A percentile compares a stretch with the other conserved stretches of the same genome.
These are phyloP conservation scores for Barypeithes pellucidus DNA, from an alignment of 2,888 invertebrate species.

Conservation along the genomic window DNA sequence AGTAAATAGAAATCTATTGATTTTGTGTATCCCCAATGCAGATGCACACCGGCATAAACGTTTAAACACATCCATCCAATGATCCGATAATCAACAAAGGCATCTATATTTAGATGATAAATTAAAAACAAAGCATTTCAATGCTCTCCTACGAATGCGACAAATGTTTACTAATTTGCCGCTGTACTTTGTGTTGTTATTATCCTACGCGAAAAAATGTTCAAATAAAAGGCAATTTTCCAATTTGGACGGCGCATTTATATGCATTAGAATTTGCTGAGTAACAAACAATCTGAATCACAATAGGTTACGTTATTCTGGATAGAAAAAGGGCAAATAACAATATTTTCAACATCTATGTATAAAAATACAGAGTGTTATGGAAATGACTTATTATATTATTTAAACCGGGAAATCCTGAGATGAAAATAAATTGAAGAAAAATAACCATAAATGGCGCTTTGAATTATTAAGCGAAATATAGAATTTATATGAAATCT, in stretches of 20 bases:
- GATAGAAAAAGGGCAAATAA: neutral
- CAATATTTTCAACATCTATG: too few species aligned
- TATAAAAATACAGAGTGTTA: too few species aligned
- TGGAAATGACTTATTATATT: too few species aligned
- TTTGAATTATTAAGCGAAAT: too few species aligned
- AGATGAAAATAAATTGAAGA: too few species aligned
- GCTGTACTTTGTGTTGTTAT: neutral
- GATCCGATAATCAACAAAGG: conserved; percentile 15
- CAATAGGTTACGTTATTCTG: neutral
- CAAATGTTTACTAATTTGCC: conserved; percentile 33
- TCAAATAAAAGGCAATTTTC: conserved; percentile 37
- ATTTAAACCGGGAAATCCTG: too few species aligned
- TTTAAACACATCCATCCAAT: conserved; percentile 1
- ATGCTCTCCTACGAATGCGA: conserved; percentile 20
- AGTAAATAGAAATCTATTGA: neutral
- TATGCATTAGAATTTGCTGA: conserved; percentile 9
- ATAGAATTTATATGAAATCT: too few species aligned
- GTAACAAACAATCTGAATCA: neutral
- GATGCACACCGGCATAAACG: neutral
- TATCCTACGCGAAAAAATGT: conserved; percentile 18
- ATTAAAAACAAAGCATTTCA: conserved; percentile 20
- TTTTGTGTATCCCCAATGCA: neutral
- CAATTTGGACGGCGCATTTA: conserved; percentile 23
- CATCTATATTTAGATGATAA: conserved; percentile 44
- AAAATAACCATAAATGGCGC: too few species aligned